A percentile compares a stretch with the other conserved stretches of the same genome.
phyloP scores from a whole-genome alignment of 2,113 vertebrate species.

The Turnix velox region DNA sequence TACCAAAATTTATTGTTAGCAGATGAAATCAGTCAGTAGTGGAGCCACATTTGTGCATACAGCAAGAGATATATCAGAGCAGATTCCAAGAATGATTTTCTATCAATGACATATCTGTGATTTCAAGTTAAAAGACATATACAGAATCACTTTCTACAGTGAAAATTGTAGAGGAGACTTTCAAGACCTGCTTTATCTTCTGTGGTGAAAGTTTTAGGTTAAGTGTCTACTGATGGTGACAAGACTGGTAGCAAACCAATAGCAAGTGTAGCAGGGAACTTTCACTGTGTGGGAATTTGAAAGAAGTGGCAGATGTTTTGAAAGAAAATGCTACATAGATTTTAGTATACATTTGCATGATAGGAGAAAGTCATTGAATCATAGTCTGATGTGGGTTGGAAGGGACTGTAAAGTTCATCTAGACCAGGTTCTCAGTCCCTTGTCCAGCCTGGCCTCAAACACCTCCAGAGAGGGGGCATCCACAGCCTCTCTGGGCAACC shows the following conservation, averaged over 20 bases:
- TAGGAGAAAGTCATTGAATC: neutral
- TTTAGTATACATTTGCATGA: neutral
- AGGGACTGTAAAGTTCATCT: too few relatives aligned
- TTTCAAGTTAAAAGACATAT: neutral
- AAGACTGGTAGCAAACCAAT: neutral
- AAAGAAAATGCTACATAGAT: neutral
- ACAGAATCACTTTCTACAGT: neutral
- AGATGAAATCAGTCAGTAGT: too few relatives aligned
- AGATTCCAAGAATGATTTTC: neutral
- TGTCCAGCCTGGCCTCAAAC: too few relatives aligned
- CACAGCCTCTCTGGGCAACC: too few relatives aligned
- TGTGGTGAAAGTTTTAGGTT: neutral
- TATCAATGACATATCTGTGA: too few relatives aligned
- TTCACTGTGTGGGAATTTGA: neutral
- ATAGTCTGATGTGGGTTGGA: too few relatives aligned
- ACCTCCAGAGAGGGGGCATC: too few relatives aligned
- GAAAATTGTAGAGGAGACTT: neutral
- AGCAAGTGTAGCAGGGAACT: neutral
- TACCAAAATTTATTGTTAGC: too few relatives aligned
- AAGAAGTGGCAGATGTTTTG: neutral
- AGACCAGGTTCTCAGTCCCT: too few relatives aligned
- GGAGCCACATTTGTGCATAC: too few relatives aligned
- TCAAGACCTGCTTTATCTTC: neutral
- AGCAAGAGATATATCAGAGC: fast-evolving
- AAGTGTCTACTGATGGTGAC: neutral